Evolutionary conservation across 2,888 invertebrate species (phyloP), one percentile per base, ranked within the genome.

Genomic region (Perdita meconis): DNA sequence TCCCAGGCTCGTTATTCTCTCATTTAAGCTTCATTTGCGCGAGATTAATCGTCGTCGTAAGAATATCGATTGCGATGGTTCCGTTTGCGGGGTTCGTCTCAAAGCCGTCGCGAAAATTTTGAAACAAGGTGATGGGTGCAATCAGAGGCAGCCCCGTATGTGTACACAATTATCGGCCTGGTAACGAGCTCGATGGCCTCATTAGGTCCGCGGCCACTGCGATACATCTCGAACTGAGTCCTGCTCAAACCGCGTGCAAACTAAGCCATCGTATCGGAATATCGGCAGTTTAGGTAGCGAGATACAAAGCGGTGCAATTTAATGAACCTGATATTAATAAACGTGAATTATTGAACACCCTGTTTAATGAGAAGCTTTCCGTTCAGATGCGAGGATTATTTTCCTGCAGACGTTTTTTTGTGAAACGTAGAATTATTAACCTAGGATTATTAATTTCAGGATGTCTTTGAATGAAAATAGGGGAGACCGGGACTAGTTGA

Each of bases 131-230:
- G 70, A 78, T 60, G 56, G 44, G 26, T 42, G 66, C 24, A 50
- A 78, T 70, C 72, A 59, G 53, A 78, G 36, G 22, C 42, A 34
- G 16, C 30, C 53, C 44, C 42, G 65, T 55, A 47, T 77, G 59
- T 79, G 65, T 55, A 47, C 71, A 59, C 77, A 77, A 79, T 79
- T 79, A 79, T 78, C 71, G 78, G 55, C 30, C 22, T n/a, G 40
- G 42, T 71, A 77, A 79, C 68, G 67, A 77, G 71, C 72, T 40
- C 51, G 55, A 40, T 72, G 64, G 4, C 67, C 78, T 68, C 77
- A 63, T 79, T 79, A 71, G 61, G 50, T 42, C 30, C 24, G 64
- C 47, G 61, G 66, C 61, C 60, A 40, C 12, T 53, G 24, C 26
- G 55, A 44, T 56, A 36, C 44, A 63, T 36, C 40, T 34, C 10